Conservation (phyloP, 64 coral and sea anemone species). For the Acropora tenuis region DNA sequence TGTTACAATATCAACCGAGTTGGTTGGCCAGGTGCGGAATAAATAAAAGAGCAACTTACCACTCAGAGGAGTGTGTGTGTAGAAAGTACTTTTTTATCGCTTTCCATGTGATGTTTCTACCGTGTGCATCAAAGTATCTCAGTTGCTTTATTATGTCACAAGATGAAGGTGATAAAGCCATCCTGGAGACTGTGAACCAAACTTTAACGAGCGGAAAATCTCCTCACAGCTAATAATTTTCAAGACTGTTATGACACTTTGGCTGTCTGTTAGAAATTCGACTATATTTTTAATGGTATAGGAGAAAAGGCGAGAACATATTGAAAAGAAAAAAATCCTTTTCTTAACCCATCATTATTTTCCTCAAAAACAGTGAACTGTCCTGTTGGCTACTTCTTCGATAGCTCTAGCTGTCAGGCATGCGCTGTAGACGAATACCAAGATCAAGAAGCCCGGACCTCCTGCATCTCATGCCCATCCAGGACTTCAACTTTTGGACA, state of each 20-base stretch:
- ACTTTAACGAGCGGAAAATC: background rate
- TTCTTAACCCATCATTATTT: background rate
- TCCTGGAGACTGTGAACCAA: background rate
- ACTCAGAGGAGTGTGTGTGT: background rate
- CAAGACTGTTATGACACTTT: background rate
- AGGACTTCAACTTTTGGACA: slow-evolving; percentile 31
- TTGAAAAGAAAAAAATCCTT: background rate
- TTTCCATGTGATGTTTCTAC: background rate
- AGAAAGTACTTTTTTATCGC: background rate
- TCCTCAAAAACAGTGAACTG: slow-evolving; percentile 14
- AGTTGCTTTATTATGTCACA: background rate
- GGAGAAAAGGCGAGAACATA: background rate
- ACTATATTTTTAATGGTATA: background rate
- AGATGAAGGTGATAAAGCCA: background rate
- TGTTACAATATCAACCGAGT: background rate
- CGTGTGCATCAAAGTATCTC: background rate
- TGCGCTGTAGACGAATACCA: slow-evolving; percentile 60
- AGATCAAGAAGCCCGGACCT: slow-evolving; percentile 40
- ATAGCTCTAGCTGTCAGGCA: slow-evolving; percentile 16
- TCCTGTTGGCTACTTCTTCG: slow-evolving; percentile 46
- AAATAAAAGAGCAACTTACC: background rate
- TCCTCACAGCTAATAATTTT: background rate
- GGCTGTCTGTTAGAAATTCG: background rate
- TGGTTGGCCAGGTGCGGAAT: background rate
- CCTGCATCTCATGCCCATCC: slow-evolving; percentile 41